These are phyloP conservation scores for Heliconius himera DNA, from an alignment of 1,140 invertebrate species.

Conservation along the genomic window DNA sequence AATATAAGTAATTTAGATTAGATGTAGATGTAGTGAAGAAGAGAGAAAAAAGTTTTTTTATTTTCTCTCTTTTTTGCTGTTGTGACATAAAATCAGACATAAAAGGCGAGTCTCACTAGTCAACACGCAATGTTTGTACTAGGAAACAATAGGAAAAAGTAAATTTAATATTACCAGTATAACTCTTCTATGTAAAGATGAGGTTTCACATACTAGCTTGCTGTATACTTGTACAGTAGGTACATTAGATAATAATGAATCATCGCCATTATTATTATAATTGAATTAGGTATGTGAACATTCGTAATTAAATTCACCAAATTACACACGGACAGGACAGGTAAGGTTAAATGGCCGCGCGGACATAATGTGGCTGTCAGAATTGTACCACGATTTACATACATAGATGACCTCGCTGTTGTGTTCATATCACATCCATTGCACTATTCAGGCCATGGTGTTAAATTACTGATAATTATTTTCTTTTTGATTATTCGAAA, in stretches of 20 bases:
- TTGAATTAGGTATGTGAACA: slow-evolving; percentile 2
- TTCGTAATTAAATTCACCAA: neutral
- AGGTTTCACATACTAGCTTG: neutral
- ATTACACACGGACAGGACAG: neutral
- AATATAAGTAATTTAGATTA: too few species aligned
- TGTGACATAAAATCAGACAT: too few species aligned
- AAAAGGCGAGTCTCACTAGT: too few species aligned
- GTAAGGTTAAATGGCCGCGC: slow-evolving; percentile 8
- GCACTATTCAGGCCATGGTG: slow-evolving; percentile 24
- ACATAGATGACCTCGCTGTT: slow-evolving; percentile 30
- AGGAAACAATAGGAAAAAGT: too few species aligned
- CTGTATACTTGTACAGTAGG: neutral
- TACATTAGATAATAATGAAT: slow-evolving; percentile 11
- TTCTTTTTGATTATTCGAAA: neutral
- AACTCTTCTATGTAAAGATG: neutral
- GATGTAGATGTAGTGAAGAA: too few species aligned
- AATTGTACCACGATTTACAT: slow-evolving; percentile 28
- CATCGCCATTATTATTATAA: slow-evolving; percentile 4
- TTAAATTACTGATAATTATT: neutral
- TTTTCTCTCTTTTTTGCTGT: neutral
- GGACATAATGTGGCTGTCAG: slow-evolving; percentile 6
- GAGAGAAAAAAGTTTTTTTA: neutral
- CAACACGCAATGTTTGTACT: too few species aligned
- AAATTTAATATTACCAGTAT: too few species aligned
- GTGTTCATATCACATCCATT: slow-evolving; percentile 35